Evolutionary conservation across 1,140 invertebrate genomes (phyloP).

Genomic region (Helicorthomorpha holstii): DNA sequence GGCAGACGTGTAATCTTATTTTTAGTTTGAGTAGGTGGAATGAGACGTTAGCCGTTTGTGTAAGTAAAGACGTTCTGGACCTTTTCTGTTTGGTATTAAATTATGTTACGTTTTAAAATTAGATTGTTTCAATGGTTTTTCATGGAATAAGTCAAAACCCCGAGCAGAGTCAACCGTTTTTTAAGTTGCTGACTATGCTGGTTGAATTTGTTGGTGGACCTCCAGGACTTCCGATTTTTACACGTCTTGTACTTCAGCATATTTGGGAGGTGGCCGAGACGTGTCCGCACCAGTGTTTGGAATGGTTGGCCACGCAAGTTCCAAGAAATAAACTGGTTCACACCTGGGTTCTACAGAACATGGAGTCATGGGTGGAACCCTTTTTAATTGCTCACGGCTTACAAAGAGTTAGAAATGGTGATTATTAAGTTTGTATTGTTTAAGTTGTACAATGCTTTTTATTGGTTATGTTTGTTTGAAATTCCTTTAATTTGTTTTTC

Average conservation of each 20-base stretch:
- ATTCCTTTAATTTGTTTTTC: conserved; percentile 16
- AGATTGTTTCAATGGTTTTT: conserved; percentile 71
- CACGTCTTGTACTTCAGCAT: conserved; percentile 62
- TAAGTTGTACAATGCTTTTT: background rate
- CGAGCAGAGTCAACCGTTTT: conserved; percentile 69
- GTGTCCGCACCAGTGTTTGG: conserved; percentile 72
- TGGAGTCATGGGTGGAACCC: conserved; percentile 76
- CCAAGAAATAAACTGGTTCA: conserved; percentile 76
- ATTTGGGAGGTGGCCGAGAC: conserved; percentile 78
- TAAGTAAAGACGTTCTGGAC: conserved; percentile 8
- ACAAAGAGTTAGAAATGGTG: conserved; percentile 63
- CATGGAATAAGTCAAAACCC: conserved; percentile 73
- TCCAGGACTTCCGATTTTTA: conserved; percentile 68
- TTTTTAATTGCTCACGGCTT: conserved; percentile 71
- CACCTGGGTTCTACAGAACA: conserved; percentile 65
- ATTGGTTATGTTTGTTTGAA: background rate
- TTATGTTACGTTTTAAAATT: conserved; percentile 11
- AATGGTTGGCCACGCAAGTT: conserved; percentile 66
- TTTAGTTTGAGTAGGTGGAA: conserved; percentile 80
- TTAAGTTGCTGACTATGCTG: conserved; percentile 52
- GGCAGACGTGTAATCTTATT: conserved; percentile 79
- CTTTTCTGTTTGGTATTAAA: background rate
- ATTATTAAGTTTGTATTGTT: conserved; percentile 6
- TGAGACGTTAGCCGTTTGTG: conserved; percentile 58
- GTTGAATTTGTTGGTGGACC: conserved; percentile 39